These are phyloP conservation scores for Bergia sp. DNA, from an alignment of 92 coral and sea anemone genomes.

Conservation along the genomic window DNA sequence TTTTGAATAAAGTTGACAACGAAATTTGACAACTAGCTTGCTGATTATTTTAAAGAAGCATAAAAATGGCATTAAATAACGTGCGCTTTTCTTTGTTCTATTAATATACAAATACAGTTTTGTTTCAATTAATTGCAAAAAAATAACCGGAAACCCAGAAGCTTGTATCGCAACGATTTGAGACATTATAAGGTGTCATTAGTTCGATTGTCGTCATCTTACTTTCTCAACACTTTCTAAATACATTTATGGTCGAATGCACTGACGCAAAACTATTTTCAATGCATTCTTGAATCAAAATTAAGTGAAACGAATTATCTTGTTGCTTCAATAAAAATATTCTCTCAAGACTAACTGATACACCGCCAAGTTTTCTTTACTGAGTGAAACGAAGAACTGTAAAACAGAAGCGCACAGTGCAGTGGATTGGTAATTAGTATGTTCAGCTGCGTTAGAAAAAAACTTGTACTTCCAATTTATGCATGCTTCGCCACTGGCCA, in stretches of 20 bases:
- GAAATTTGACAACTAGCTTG: neutral
- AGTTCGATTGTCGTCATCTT: neutral
- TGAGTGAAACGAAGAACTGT: neutral
- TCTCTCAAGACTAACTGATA: neutral
- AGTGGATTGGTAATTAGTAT: neutral
- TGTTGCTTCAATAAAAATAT: neutral
- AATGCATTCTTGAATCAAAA: too few relatives aligned
- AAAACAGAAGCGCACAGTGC: neutral
- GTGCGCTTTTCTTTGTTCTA: neutral
- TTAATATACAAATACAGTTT: too few relatives aligned
- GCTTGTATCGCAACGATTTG: neutral
- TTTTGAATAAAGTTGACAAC: neutral
- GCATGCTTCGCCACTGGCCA: neutral
- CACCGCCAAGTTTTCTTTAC: neutral
- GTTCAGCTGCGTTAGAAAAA: neutral
- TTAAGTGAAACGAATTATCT: too few relatives aligned
- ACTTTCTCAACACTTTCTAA: neutral
- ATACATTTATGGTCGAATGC: neutral
- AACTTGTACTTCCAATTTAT: neutral
- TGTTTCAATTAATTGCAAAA: neutral
- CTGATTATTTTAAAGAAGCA: neutral
- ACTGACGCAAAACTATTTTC: constrained; percentile 2
- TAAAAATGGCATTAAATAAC: too few relatives aligned
- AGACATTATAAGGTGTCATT: neutral
- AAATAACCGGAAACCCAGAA: neutral